A percentile compares a stretch with the other conserved stretches of the same genome.
Evolutionary conservation across 1,140 invertebrate genomes (phyloP).

Genomic region (Drosophila albomicans): DNA sequence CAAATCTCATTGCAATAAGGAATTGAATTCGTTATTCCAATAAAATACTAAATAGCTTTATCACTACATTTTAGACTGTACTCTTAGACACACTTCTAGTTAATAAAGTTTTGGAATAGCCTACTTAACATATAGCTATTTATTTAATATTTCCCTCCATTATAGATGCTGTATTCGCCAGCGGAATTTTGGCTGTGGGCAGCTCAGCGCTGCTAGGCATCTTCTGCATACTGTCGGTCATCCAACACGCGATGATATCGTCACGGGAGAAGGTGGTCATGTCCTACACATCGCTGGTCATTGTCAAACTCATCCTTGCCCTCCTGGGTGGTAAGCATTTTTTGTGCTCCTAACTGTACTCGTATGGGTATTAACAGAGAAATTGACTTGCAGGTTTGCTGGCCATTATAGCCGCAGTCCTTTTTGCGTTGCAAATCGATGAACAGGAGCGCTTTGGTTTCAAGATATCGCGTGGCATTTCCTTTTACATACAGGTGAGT

Average conservation of each 20-base stretch:
- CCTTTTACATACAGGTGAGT: slow-evolving; percentile 93
- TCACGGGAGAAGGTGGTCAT: slow-evolving; percentile 92
- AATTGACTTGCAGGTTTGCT: slow-evolving; percentile 88
- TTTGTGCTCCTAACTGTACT: neutral
- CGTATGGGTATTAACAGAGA: neutral
- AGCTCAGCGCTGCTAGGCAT: slow-evolving; percentile 90
- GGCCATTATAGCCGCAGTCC: slow-evolving; percentile 90
- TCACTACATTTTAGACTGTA: no score
- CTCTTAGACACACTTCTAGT: no score
- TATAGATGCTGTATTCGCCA: slow-evolving; percentile 91
- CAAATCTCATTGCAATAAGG: no score
- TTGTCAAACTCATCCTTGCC: slow-evolving; percentile 91
- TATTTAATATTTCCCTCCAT: slow-evolving; percentile 51
- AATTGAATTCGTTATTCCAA: no score
- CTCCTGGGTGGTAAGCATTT: slow-evolving; percentile 90
- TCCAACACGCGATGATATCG: slow-evolving; percentile 93
- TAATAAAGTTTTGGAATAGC: no score
- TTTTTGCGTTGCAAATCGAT: slow-evolving; percentile 94
- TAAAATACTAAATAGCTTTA: no score
- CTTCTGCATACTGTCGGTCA: slow-evolving; percentile 90
- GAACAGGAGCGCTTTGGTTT: slow-evolving; percentile 89
- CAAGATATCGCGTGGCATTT: slow-evolving; percentile 90
- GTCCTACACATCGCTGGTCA: slow-evolving; percentile 90
- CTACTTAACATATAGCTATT: neutral
- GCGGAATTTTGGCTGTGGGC: slow-evolving; percentile 90